Base-by-base conservation (phyloP, 2,113 vertebrate species). In the Mustela nigripes region DNA sequence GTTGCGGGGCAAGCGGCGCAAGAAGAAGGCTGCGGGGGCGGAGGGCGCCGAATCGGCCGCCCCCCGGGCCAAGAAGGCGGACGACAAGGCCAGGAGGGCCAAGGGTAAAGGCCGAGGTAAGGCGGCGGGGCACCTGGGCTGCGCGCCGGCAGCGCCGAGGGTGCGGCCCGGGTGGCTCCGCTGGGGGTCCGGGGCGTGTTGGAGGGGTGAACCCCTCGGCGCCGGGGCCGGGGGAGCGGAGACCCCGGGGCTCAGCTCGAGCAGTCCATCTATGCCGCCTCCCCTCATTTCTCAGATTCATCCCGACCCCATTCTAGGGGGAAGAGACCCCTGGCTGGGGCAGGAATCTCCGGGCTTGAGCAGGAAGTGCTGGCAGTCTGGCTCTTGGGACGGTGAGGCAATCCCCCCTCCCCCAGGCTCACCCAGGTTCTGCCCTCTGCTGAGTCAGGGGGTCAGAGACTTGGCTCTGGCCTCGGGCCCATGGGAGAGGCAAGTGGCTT, bases 1-100 rank as follows among this genome's bases (percentile, higher is more conserved):
- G 99, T 94, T 99, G 63, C 99, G 99, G 97, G 99, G 99, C 83
- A 99, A 98, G 91, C 98, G 98, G 93, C 98, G 98, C 98, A 99
- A 98, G 98, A 99, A 98, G 97, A 98, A 96, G 93, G 33, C 98
- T 11, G 88, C 93, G 22, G 97, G 71, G 11, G 98, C 97, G 2
- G 97, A 98, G 97, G 81, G 96, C 73, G n/a, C 97, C 91, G 69
- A 95, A 95, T 18, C 90, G 9, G 81, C 95, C 8, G 73, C 95
- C 97, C 78, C 95, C 58, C 96, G 97, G 84, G 95, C 93, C 95
- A 98, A 98, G 97, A 98, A 96, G 93, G 96, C 87, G 24, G 98
- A 98, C 90, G 97, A 98, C 90, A 98, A 93, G 98, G 97, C 95
- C 97, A 96, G 60, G 3, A 97, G 78, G 98, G 96, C 96, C 98